Base-by-base conservation (phyloP, 2,113 vertebrate species). In the Saguinus midas region DNA sequence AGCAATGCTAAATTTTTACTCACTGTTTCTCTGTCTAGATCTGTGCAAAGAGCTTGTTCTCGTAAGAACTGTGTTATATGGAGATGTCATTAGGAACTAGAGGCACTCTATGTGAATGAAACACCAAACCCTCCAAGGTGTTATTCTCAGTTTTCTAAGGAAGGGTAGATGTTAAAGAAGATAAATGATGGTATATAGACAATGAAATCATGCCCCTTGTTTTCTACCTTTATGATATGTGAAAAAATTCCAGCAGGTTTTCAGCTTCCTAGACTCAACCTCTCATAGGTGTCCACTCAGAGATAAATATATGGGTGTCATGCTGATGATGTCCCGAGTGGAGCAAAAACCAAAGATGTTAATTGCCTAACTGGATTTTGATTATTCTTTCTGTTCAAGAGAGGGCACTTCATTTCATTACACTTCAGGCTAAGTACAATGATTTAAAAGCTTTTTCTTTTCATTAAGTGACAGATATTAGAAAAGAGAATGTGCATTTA, bases 391-490 rank as follows among this genome's bases (percentile, higher is more conserved):
- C 95, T 80, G 79, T 90, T 94, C 16, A 35, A 95, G 76, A 8
- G 5, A 78, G 64, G 96, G 43, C 32, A 93, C 95, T 97, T 97
- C 79, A 95, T 96, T 94, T 96, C 96, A 87, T 91, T 94, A 94
- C 27, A 96, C 96, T 96, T 97, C 87, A 91, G 90, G 92, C 92
- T 92, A 97, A 97, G 84, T 86, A 73, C 66, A 95, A 89, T 96
- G 81, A 86, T 96, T 96, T 95, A 88, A 96, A 97, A 92, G 84
- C 57, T 79, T 97, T 96, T 97, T 83, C 89, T 97, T 96, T 97
- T 96, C 95, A 96, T 95, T 97, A 98, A 97, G 80, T 89, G 96
- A 97, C 55, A 97, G 97, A 96, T 95, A 97, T 80, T 91, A 94
- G 87, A 88, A 96, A 97, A 96, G 89, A 95, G 79, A 89, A 57